Evolutionary conservation across 2,888 invertebrate species (phyloP), one percentile per base, ranked within the genome.

Genomic region (Marronus borbonicus): DNA sequence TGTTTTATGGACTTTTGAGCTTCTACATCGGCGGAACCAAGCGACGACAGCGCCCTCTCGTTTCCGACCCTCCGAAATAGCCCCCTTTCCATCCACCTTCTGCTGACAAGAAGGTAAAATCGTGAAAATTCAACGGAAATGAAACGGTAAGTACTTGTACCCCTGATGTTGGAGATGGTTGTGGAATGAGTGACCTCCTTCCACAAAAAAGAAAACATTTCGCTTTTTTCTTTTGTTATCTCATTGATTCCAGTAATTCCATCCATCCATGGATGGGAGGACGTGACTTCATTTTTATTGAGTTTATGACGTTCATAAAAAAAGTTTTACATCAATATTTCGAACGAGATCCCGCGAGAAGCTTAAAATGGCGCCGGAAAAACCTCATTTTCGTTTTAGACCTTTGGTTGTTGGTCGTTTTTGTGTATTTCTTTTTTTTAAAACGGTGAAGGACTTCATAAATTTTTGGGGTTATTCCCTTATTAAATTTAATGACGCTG

Each of bases 271-370:
- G n/a, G 68, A 49, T 74, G 60, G 7, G 60, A 3, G 28, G 44
- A 74, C 72, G 72, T 74, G 72, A 74, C 72, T 44, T 60, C 60
- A 44, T 39, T 74, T 62, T 74, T 74, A 49, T 74, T 74, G 60
- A 62, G 58, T 74, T 74, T 74, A 74, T 60, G 60, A 74, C 17
- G 60, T 74, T 36, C 44, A 62, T 74, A 60, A 74, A 74, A 44
- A 70, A 44, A 68, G 68, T 68, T 68, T 44, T 68, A 68, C 68
- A 68, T 68, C 68, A 68, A 68, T 68, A 68, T 68, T 50, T 68
- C 68, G 68, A 7, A 55, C 24, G 28, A 31, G 0, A 24, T 58
- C 55, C 62, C 62, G 28, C 31, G 28, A 62, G 20, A 7, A 55
- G 55, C 4, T 10, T 58, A 58, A 58, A 58, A 58, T 5, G n/a